Conservation (phyloP, 53 echinoderm and acorn worm species). For the Arbacia lixula region DNA sequence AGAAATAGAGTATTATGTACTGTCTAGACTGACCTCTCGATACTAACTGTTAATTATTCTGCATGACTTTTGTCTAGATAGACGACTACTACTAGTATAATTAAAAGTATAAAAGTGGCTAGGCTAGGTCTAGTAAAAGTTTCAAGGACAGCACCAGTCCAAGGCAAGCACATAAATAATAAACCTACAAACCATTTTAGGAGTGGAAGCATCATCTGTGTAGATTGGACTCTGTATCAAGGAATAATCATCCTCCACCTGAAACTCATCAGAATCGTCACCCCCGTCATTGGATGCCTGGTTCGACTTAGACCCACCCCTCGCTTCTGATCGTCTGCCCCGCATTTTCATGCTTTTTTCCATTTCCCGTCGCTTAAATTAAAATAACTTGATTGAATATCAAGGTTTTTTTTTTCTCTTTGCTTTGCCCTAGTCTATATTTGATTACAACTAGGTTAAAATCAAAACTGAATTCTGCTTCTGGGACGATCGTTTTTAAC, state of each 20-base stretch:
- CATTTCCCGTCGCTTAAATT: neutral
- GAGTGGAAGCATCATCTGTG: constrained; percentile 25
- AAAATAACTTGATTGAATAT: neutral
- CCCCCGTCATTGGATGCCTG: constrained; percentile 43
- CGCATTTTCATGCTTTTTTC: constrained; percentile 35
- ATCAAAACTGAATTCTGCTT: neutral
- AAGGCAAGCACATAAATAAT: neutral
- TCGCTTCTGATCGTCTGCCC: constrained; percentile 20
- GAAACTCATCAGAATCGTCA: constrained; percentile 82
- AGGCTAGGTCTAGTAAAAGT: neutral
- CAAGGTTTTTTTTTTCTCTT: neutral
- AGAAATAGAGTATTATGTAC: no score
- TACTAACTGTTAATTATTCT: no score
- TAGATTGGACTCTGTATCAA: constrained; percentile 52
- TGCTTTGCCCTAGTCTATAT: neutral
- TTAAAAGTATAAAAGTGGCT: neutral
- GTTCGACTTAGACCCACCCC: constrained; percentile 38
- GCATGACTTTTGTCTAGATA: no score
- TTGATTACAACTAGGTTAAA: no score
- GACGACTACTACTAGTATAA: neutral
- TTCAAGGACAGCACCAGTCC: neutral
- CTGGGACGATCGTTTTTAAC: neutral
- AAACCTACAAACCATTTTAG: constrained; percentile 36
- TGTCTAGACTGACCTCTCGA: no score
- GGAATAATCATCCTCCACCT: constrained; percentile 89